These are phyloP conservation scores for Automeris io DNA, from an alignment of 2,888 invertebrate species.

Conservation along the genomic window DNA sequence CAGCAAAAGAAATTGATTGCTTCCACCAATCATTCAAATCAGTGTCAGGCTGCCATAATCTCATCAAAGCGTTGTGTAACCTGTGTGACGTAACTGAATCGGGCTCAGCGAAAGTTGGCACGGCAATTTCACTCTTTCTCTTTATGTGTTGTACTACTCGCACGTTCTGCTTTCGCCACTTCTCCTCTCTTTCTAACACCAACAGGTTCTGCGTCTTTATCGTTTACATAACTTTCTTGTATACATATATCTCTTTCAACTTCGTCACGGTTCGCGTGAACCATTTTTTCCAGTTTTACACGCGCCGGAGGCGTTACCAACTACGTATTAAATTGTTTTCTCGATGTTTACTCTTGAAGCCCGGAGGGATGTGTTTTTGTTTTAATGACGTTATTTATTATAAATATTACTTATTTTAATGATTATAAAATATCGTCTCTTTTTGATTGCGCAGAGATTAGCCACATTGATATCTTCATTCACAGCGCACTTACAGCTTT, in stretches of 20 bases:
- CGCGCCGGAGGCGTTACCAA: constrained; percentile 51
- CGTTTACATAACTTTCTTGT: constrained; percentile 26
- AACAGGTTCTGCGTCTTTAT: constrained; percentile 36
- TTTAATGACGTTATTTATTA: too few species aligned
- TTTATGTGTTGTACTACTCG: constrained; percentile 40
- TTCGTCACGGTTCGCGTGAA: constrained; percentile 52
- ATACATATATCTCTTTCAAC: constrained; percentile 43
- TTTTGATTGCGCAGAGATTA: too few species aligned
- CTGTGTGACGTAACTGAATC: constrained; percentile 66
- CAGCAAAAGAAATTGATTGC: constrained; percentile 50
- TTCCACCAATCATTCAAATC: constrained; percentile 63
- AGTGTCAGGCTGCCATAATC: constrained; percentile 70
- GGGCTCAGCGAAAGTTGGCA: constrained; percentile 71
- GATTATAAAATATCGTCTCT: too few species aligned
- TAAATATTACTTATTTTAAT: too few species aligned
- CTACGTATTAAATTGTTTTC: constrained; percentile 61
- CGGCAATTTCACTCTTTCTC: constrained; percentile 72
- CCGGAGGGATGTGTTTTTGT: constrained; percentile 26
- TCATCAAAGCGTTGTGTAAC: constrained; percentile 54
- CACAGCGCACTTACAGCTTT: too few species aligned
- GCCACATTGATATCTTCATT: too few species aligned
- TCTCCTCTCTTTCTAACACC: constrained; percentile 33
- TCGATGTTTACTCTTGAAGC: constrained; percentile 32
- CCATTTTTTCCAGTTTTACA: constrained; percentile 61
- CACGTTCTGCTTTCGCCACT: constrained; percentile 18